Evolutionary conservation across 2,113 vertebrate species (phyloP).

Genomic region (Chaetops frenatus): DNA sequence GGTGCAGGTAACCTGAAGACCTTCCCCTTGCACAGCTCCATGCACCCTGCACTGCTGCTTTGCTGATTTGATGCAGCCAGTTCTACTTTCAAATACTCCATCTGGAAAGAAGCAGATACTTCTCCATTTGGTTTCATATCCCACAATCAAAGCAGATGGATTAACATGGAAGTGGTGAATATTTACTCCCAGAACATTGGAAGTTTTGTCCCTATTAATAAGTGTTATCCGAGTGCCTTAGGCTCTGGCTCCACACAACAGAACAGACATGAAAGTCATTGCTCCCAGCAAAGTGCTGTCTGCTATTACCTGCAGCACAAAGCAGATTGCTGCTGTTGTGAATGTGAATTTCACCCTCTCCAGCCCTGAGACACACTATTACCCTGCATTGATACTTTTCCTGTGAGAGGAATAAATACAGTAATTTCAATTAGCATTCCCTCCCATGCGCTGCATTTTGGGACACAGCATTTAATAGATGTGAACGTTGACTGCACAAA

Average conservation of each 20-base stretch:
- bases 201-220: background rate
- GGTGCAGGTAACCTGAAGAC: background rate
- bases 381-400: background rate
- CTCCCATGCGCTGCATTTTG: background rate
- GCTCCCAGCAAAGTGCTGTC: background rate
- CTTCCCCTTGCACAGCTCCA: background rate
- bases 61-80: background rate
- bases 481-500: background rate
- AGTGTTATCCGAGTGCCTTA: background rate
- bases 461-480: background rate
- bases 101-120: background rate
- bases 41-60: background rate
- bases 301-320: background rate
- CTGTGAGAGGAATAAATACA: background rate
- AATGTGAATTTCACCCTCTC: background rate
- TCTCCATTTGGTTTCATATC: background rate
- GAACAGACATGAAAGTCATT: background rate
- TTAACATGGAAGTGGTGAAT: background rate
- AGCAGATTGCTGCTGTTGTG: background rate
- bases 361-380: background rate
- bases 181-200: background rate
- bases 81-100: background rate
- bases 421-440: background rate
- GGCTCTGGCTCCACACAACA: background rate
- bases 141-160: background rate